phyloP scores from a whole-genome alignment of 2,888 invertebrate species.

The Linyphia triangularis region DNA sequence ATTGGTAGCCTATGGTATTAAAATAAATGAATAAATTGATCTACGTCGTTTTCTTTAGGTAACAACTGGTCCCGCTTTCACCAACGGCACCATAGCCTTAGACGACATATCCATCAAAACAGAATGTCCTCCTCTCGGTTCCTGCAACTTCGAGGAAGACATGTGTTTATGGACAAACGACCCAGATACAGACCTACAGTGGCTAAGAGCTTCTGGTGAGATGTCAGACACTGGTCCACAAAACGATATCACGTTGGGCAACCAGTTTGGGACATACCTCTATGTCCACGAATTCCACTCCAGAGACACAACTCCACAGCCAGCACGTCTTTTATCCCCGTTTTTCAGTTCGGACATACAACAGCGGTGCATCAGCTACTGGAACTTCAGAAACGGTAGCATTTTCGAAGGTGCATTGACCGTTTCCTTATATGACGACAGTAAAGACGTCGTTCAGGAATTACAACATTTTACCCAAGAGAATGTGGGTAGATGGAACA shows the following conservation, averaged over 20 bases:
- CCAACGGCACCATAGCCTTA: constrained; percentile 64
- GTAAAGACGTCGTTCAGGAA: neutral
- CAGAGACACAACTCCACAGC: neutral
- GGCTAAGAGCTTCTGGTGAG: constrained; percentile 71
- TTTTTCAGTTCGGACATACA: constrained; percentile 31
- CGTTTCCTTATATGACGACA: constrained; percentile 6
- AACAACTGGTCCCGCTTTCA: constrained; percentile 6
- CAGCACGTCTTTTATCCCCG: constrained; percentile 67
- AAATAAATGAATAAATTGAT: too few relatives aligned
- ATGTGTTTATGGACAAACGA: constrained; percentile 74
- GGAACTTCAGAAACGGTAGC: constrained; percentile 63
- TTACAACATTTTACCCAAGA: constrained; percentile 47
- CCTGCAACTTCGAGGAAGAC: constrained; percentile 75
- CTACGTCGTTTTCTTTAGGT: constrained; percentile 22
- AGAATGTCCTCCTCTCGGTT: constrained; percentile 70
- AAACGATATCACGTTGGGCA: constrained; percentile 68
- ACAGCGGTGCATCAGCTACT: constrained; percentile 68
- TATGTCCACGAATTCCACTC: constrained; percentile 48
- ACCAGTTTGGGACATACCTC: constrained; percentile 72
- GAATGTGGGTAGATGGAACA: constrained; percentile 57
- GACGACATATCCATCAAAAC: constrained; percentile 70
- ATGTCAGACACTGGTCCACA: constrained; percentile 50
- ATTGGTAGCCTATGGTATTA: too few relatives aligned
- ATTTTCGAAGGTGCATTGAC: constrained; percentile 42
- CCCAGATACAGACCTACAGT: constrained; percentile 34